Evolutionary conservation across 2,797 vertebrate genomes (phyloP), one percentile per base, ranked within the genome.

Genomic region (Sandelia bainsii): DNA sequence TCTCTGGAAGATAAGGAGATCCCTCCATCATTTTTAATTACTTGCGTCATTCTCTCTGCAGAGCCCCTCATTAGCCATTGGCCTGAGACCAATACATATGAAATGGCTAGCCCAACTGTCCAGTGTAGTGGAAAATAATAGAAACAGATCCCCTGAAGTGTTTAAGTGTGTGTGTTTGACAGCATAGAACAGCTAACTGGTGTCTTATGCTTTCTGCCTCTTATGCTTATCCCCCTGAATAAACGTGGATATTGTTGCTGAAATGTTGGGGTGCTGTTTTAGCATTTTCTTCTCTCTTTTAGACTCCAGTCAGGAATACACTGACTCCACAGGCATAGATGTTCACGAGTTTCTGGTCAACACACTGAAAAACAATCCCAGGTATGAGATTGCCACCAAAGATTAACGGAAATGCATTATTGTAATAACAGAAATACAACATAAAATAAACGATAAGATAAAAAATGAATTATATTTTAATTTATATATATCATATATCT

Each of bases 281-380:
- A 62, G 25, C 32, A 67, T 13, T 19, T 60, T 11, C 6, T 51
- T 20, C 10, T 63, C 13, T 58, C 8, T 37, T 50, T 84, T 76
- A 99, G 98, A 99, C 93, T 99, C 98, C 89, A 99, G 98, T 93
- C 98, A 99, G 93, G 98, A 99, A 94, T 99, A 99, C 72, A 99
- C 98, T 6, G 98, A 99, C 92, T 99, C 98, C 86, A 99, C 98
- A 75, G 98, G 98, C 91, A 99, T 99, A 80, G 98, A 99, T 78
- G 94, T 99, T 87, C 98, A 99, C 63, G 98, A 99, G 94, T 99
- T 99, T 96, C 94, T 99, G 96, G 98, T 99, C 94, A 99, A 98
- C 95, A 99, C 98, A 95, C 97, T 99, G 96, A 99, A 99, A 95
- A 99, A 99, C 94, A 99, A 98, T 92, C 98, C 98, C 95, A 96